Evolutionary conservation across 1,140 invertebrate genomes (phyloP), one percentile per base, ranked within the genome.

Genomic region (Trachelipus rathkii): DNA sequence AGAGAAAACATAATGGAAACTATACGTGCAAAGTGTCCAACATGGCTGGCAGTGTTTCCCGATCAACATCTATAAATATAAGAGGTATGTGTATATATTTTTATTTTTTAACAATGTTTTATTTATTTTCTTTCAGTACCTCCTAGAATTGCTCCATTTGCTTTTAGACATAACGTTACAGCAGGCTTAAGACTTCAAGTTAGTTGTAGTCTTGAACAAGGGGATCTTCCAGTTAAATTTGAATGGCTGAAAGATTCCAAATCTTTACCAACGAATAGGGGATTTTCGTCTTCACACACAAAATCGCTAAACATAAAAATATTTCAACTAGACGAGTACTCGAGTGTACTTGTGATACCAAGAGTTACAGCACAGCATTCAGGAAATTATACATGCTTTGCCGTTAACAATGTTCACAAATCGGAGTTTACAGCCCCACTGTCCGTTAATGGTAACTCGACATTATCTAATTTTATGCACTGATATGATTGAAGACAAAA

Each of bases 1-100:
- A 74, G 21, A 71, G 71, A 8, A 71, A 76, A 53, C 78, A 79
- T 50, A 75, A 74, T 60, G 50, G 50, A 13, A 60, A 60, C 50
- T 60, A 60, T 60, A 91, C 91, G 0, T 92, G 92, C 78, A 89
- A 88, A 0, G 90, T 91, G n/a, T 86, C 85, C 10, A 94, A 94
- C 84, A 85, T 89, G 8, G 88, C 89, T 66, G 92, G 92, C n/a
- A 88, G 89, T 76, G 90, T 92, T 0, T 88, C 89, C 66, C 91
- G 90, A 83, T 92, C 92, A 0, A 91, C 92, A 3, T 92, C 93
- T 86, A 83, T 94, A 24, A 90, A 93, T 44, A 91, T 94, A 0
- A 90, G 90, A 89, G 92, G 91, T 92, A 86, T 86, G 87, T 60
- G 11, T 19, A 60, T 15, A 13, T 60, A 4, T 60, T 60, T 19